Percentiles rank a stretch among this genome's conserved stretches.
phyloP scores from a whole-genome alignment of 23 tunicate genomes.

The Pegea sp. region DNA sequence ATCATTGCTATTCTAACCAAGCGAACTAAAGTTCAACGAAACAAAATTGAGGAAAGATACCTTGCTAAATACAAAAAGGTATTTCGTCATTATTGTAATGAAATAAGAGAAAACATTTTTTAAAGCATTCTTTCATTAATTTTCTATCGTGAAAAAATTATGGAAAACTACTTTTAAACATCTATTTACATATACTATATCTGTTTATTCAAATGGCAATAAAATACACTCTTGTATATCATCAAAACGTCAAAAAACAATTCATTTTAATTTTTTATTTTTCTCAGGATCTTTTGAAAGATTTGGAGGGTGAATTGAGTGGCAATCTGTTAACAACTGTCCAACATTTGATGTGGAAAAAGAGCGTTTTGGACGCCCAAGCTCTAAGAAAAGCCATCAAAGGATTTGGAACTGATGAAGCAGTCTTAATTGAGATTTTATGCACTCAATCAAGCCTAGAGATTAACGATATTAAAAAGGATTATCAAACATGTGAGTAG shows the following conservation, averaged over 20 bases:
- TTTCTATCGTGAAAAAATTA: too few relatives aligned
- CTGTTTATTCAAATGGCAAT: too few relatives aligned
- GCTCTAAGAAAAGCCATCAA: constrained; percentile 80
- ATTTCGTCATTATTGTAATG: neutral
- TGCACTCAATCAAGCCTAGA: constrained; percentile 68
- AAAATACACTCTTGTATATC: too few relatives aligned
- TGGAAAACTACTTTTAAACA: too few relatives aligned
- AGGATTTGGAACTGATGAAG: constrained; percentile 92
- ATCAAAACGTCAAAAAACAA: too few relatives aligned
- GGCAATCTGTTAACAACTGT: constrained; percentile 28
- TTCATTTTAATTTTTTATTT: neutral
- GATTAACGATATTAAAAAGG: constrained; percentile 34
- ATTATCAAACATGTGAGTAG: constrained; percentile 28
- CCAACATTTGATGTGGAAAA: constrained; percentile 66
- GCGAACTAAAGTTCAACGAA: constrained; percentile 48
- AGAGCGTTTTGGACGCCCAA: constrained; percentile 43
- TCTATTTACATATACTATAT: too few relatives aligned
- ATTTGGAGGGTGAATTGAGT: constrained; percentile 33
- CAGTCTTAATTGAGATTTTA: constrained; percentile 61
- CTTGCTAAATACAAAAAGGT: constrained; percentile 37
- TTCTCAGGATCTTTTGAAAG: constrained; percentile 24
- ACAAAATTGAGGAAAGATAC: constrained; percentile 22
- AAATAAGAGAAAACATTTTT: neutral
- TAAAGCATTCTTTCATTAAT: neutral
- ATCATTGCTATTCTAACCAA: constrained; percentile 38